Evolutionary conservation across 2,888 invertebrate species (phyloP).

Genomic region (Plemyria rubiginata): DNA sequence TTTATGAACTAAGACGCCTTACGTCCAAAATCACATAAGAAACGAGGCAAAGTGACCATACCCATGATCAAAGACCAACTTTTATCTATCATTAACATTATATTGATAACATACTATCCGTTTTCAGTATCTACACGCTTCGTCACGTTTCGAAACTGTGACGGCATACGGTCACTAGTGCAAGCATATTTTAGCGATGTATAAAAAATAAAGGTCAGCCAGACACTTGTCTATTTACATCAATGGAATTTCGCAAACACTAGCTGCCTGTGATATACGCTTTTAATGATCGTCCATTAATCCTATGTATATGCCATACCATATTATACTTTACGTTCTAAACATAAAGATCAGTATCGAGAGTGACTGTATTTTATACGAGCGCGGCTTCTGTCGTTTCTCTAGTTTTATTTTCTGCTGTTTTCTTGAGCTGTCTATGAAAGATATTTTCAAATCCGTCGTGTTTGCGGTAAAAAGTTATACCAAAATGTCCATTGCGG

Average conservation of each 20-base stretch:
- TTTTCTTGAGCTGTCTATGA: constrained; percentile 26
- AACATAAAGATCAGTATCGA: constrained; percentile 38
- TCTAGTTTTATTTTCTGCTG: constrained; percentile 16
- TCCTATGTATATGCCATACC: constrained; percentile 57
- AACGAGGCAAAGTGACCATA: constrained; percentile 27
- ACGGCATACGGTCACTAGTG: constrained; percentile 24
- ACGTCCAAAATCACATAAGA: constrained; percentile 27
- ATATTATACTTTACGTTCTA: constrained; percentile 47
- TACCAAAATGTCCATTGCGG: constrained; percentile 43
- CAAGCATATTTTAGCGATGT: constrained; percentile 22
- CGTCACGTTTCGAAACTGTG: constrained; percentile 22
- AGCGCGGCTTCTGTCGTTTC: constrained; percentile 17
- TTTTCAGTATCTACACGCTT: constrained; percentile 19
- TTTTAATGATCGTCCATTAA: constrained; percentile 80
- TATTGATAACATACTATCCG: constrained; percentile 5
- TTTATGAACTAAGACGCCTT: constrained; percentile 31
- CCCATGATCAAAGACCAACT: constrained; percentile 18
- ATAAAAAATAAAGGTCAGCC: constrained; percentile 4
- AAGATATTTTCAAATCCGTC: constrained; percentile 38
- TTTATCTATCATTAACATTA: constrained; percentile 12
- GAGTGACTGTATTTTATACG: constrained; percentile 39
- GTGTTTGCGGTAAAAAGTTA: constrained; percentile 39
- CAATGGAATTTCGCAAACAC: constrained; percentile 33
- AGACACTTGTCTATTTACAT: constrained; percentile 16
- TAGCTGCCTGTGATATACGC: constrained; percentile 80